These are phyloP conservation scores for Lamellibrachia columna DNA, from an alignment of 2,888 invertebrate species.

Conservation along the genomic window DNA sequence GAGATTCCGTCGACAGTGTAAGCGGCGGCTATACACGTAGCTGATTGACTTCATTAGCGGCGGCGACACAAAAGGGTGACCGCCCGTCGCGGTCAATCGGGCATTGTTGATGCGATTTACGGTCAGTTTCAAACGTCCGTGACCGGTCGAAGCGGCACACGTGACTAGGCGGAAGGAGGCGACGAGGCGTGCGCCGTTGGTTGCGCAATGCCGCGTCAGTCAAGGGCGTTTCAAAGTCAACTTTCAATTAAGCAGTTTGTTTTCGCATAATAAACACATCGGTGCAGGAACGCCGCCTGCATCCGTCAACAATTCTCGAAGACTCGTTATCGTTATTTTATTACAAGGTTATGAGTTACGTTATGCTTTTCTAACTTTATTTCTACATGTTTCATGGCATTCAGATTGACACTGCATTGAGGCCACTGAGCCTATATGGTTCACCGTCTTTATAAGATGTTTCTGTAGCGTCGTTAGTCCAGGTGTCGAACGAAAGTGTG, in stretches of 20 bases:
- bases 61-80: conserved; percentile 9
- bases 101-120: background rate
- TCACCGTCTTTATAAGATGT: too few species aligned
- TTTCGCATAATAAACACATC: background rate
- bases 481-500: too few species aligned
- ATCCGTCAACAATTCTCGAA: background rate
- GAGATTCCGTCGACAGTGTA: background rate
- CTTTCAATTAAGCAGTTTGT: background rate
- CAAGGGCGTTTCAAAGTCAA: conserved; percentile 16
- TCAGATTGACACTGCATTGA: too few species aligned
- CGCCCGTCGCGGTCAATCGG: conserved; percentile 8
- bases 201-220: background rate
- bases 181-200: background rate
- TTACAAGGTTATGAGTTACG: background rate
- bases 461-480: too few species aligned
- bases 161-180: background rate
- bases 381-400: too few species aligned
- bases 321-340: background rate
- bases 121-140: background rate
- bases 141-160: background rate
- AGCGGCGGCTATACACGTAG: background rate
- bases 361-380: background rate
- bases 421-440: too few species aligned
- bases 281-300: background rate
- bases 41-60: conserved; percentile 16